Conservation (phyloP, 2,113 vertebrate genomes). For the Nerophis lumbriciformis region DNA sequence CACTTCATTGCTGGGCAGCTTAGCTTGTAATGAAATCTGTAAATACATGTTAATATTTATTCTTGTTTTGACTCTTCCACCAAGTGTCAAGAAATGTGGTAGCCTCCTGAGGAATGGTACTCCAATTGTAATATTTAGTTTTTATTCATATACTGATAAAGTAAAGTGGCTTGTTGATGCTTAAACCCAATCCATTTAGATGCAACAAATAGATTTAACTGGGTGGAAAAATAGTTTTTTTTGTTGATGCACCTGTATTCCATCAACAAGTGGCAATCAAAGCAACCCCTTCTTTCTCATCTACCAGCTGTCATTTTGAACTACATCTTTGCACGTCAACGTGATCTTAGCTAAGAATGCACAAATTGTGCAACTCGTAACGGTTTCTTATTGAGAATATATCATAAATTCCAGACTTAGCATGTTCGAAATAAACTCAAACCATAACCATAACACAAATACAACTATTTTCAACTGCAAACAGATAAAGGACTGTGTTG, state of each 20-base stretch:
- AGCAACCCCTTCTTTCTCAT: conserved; percentile 26
- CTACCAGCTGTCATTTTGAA: conserved; percentile 26
- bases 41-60: neutral
- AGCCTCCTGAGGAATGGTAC: neutral
- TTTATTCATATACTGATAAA: conserved; percentile 2
- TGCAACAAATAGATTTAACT: conserved; percentile 26
- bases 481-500: too few relatives aligned
- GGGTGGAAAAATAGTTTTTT: conserved; percentile 19
- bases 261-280: conserved; percentile 34
- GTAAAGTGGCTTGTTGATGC: conserved; percentile 9
- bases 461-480: too few relatives aligned
- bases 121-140: neutral
- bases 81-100: neutral
- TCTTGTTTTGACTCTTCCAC: neutral
- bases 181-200: conserved; percentile 11
- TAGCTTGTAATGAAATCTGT: too few relatives aligned
- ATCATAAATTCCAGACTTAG: too few relatives aligned
- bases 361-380: conserved; percentile 19
- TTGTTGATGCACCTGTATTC: conserved; percentile 38
- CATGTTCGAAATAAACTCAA: too few relatives aligned
- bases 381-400: conserved; percentile 5
- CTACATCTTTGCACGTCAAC: conserved; percentile 22
- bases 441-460: too few relatives aligned
- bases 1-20: conserved; percentile 14
- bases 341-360: conserved; percentile 21